Evolutionary conservation across 2,113 vertebrate species (phyloP), one percentile per base, ranked within the genome.

Genomic region (Psammodynastes pulverulentus): DNA sequence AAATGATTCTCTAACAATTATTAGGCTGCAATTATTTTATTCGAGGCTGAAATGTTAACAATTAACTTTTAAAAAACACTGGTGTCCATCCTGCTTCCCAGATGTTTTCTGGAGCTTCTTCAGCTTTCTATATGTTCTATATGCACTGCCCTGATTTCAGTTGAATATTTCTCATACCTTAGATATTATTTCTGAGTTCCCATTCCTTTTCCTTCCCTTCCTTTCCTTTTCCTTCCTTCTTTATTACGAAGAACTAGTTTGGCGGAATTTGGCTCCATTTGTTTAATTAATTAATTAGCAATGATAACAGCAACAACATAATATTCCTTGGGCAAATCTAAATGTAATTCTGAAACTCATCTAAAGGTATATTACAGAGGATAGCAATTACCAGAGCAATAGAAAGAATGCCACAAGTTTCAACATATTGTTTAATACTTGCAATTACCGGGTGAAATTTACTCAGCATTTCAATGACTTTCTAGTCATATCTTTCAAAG

Each of bases 301-400:
- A 79, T 39, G 34, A 39, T 2, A 79, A 79, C n/a, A 79, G 67
- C 67, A 79, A 21, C 34, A 79, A 39, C 34, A 39, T 79, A 79
- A 39, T 51, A 94, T 94, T 93, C 92, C 91, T 91, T 91, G 93
- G 91, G 92, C 49, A 56, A 94, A 94, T 89, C 48, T 90, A 94
- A 84, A 90, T 91, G 92, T 84, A 54, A 67, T 94, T 9, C 67
- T 24, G 46, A 87, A 89, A 87, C 94, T 51, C 90, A 90, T 43
- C 87, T 94, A 93, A 92, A 93, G n/a, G 15, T 89, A 51, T 45
- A 54, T 94, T 91, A 67, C 94, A 92, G 92, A 94, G 93, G 90
- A 96, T 49, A 43, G 45, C 93, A 53, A 26, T 89, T 92, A 39
- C 58, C 49, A 3, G 51, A 79, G 52, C 62, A 24, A 26, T 15